A percentile compares a stretch with the other conserved stretches of the same genome.
phyloP scores from a whole-genome alignment of 2,888 invertebrate species.

The Troides aeacus region DNA sequence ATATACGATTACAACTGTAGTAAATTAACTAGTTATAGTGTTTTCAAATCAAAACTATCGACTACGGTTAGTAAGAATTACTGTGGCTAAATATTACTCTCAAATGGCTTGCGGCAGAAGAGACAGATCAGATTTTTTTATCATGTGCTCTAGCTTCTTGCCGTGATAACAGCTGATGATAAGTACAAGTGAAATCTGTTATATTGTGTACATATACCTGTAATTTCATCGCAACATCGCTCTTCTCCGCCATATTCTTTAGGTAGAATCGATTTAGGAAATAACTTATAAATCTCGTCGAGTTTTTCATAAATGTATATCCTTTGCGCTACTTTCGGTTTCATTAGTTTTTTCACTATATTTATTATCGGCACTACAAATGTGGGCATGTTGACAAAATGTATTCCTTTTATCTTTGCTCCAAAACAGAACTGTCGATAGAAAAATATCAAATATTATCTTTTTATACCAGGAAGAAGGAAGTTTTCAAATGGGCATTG shows the following conservation, averaged over 20 bases:
- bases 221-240: constrained; percentile 20
- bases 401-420: constrained; percentile 55
- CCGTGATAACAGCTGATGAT: too few species aligned
- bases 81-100: too few species aligned
- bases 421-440: constrained; percentile 52
- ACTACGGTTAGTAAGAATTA: too few species aligned
- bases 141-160: too few species aligned
- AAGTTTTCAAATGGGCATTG: too few species aligned
- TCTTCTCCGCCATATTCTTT: constrained; percentile 49
- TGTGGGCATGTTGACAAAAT: constrained; percentile 59
- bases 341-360: constrained; percentile 53
- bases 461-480: too few species aligned
- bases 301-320: constrained; percentile 38
- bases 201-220: constrained; percentile 6
- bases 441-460: constrained; percentile 30
- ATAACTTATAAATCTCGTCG: constrained; percentile 38
- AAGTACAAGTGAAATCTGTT: too few species aligned
- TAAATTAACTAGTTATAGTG: too few species aligned
- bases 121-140: too few species aligned
- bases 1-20: too few species aligned
- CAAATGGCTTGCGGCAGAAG: too few species aligned
- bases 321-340: constrained; percentile 42
- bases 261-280: constrained; percentile 48
- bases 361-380: constrained; percentile 54
- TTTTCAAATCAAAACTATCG: too few species aligned